Evolutionary conservation across 2,113 vertebrate species (phyloP).

Genomic region (Psephotus haematonotus): DNA sequence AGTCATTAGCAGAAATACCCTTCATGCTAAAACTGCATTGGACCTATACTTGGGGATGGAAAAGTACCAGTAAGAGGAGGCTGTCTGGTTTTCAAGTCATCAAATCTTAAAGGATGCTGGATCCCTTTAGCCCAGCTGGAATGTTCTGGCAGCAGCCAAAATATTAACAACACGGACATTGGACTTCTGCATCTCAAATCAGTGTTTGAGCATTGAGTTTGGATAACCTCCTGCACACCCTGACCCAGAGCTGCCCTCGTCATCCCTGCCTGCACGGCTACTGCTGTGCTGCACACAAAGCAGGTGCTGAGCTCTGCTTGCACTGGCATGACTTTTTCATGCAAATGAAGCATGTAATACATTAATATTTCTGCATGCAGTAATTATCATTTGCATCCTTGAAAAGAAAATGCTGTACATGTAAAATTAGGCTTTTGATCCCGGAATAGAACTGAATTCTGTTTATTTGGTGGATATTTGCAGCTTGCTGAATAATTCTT

Average conservation of each 20-base stretch:
- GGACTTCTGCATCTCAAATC: background rate
- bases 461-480: constrained; percentile 6
- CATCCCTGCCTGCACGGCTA: background rate
- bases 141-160: background rate
- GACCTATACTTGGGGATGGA: background rate
- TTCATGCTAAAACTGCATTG: background rate
- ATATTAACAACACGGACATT: background rate
- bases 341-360: background rate
- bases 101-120: background rate
- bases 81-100: background rate
- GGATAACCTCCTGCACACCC: background rate
- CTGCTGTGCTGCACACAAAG: background rate
- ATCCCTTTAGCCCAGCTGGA: background rate
- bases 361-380: background rate
- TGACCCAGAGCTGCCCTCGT: background rate
- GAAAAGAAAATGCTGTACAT: constrained; percentile 13
- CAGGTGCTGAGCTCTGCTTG: background rate
- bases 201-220: background rate
- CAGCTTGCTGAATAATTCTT: constrained; percentile 4
- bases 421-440: constrained; percentile 3
- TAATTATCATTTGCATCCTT: background rate
- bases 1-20: background rate
- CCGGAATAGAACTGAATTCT: background rate
- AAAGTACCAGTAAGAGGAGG: background rate
- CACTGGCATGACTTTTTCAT: background rate